Conservation (phyloP, 2,888 invertebrate species). For the Macroteleia sp. region DNA sequence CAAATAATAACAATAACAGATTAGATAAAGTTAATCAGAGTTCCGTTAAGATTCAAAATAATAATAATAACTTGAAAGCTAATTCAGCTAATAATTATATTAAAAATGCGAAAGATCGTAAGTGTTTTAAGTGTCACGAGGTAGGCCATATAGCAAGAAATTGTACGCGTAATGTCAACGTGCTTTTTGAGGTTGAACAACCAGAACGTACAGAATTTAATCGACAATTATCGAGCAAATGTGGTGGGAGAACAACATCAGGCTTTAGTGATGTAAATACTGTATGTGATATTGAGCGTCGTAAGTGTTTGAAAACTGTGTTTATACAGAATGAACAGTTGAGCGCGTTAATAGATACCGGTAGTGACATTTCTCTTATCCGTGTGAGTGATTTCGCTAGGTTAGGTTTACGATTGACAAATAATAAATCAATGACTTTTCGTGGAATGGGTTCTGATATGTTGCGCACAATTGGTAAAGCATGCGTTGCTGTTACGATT, state of each 20-base stretch:
- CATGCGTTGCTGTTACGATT: no score
- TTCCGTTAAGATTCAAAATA: not conserved
- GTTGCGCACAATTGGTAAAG: no score
- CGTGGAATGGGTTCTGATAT: no score
- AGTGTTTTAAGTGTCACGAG: not conserved
- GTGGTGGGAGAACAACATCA: not conserved
- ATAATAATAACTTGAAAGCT: not conserved
- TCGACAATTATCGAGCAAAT: not conserved
- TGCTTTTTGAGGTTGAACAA: not conserved
- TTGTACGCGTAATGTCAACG: not conserved
- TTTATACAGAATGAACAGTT: no score
- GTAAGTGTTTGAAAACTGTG: no score
- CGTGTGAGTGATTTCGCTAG: not conserved
- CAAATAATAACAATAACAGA: not conserved
- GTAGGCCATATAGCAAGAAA: not conserved
- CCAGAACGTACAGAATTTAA: not conserved
- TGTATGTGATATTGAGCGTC: not conserved
- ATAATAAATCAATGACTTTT: no score
- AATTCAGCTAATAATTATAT: not conserved
- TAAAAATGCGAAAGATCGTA: not conserved
- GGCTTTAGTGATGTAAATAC: not conserved
- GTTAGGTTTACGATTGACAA: no score
- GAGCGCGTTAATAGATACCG: constrained; percentile 16
- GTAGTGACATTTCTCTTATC: constrained; percentile 19
- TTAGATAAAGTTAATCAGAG: not conserved